Evolutionary conservation across 2,888 invertebrate genomes (phyloP).

Genomic region (Galerucella calmariensis): DNA sequence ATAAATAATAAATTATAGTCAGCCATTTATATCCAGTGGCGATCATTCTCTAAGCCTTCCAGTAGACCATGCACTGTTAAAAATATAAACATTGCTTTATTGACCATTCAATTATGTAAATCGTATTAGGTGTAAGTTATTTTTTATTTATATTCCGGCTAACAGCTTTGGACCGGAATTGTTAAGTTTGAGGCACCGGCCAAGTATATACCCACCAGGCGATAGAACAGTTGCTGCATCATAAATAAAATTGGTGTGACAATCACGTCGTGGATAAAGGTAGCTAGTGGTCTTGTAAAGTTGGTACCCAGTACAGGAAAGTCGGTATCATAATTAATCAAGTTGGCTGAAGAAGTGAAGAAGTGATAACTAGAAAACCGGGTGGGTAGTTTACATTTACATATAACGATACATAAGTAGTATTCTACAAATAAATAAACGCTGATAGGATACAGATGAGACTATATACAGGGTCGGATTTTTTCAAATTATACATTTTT

Average conservation of each 20-base stretch:
- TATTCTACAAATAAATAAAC: constrained; percentile 38
- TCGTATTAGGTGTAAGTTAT: background rate
- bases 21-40: no score
- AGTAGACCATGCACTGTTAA: background rate
- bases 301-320: constrained; percentile 33
- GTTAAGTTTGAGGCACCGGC: constrained; percentile 3
- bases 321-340: constrained; percentile 38
- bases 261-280: constrained; percentile 29
- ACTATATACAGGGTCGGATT: constrained; percentile 15
- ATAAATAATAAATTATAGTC: no score
- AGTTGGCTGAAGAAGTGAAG: constrained; percentile 36
- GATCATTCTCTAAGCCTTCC: no score
- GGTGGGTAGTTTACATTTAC: constrained; percentile 41
- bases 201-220: constrained; percentile 19
- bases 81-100: background rate
- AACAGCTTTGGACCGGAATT: constrained; percentile 13
- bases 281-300: constrained; percentile 34
- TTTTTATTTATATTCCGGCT: constrained; percentile 9
- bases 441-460: constrained; percentile 22
- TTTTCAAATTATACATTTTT: background rate
- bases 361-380: constrained; percentile 36
- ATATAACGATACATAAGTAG: constrained; percentile 38
- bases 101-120: background rate
- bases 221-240: constrained; percentile 24
- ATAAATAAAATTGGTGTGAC: constrained; percentile 37